Evolutionary conservation across 2,888 invertebrate species (phyloP), one percentile per base, ranked within the genome.

Genomic region (Hemithea aestivaria): DNA sequence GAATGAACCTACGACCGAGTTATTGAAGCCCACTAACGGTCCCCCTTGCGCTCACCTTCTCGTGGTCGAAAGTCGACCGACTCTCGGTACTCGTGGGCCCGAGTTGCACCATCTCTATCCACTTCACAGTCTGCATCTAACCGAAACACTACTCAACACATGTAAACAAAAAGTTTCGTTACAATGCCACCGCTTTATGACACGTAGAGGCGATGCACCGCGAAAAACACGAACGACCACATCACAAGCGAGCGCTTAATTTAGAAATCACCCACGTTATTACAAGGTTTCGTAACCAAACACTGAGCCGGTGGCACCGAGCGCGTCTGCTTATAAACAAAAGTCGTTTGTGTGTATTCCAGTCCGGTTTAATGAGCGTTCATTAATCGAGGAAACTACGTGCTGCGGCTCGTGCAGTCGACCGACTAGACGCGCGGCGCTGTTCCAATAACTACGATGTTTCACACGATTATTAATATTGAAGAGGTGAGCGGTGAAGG

Each of bases 91-190:
- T 37, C 21, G 69, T 51, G 26, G 80, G 75, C 39, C 78, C 80
- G 47, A 84, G 74, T 44, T 74, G 74, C 62, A 84, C 83, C 85
- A 85, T 83, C 57, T 84, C 85, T 69, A 83, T 82, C 76, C 78
- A 84, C 66, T 83, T 84, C 65, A 84, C 76, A 60, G 82, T 75
- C 67, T 83, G 81, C 83, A 84, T 85, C 62, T 65, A 61, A 30
- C 48, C 37, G 45, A 57, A 54, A 53, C 51, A 56, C 51, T 58
- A 53, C 22, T 53, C 50, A 49, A 56, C 56, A 40, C 48, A 62
- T 52, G 48, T 48, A 58, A 56, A 56, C 54, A 56, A 64, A 45
- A 30, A 33, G 41, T 27, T 24, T 48, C 34, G 12, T 32, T 39
- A 48, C 45, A 40, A 36, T 43, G 46, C 46, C 46, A 50, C 49